Base-by-base conservation (phyloP, 2,797 vertebrate genomes). In the Enteromius radiatus region DNA sequence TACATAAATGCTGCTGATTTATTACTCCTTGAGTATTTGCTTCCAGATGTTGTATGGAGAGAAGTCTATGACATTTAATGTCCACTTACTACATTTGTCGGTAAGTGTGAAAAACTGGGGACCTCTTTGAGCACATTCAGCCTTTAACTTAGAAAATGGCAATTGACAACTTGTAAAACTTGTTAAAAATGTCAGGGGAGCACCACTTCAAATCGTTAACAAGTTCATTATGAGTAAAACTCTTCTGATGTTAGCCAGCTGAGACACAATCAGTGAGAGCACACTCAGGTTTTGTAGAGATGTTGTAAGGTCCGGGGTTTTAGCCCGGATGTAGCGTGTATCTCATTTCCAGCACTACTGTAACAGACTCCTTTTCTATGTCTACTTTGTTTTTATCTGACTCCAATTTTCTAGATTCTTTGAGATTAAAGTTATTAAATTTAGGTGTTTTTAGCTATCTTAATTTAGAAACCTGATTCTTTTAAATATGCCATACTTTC, bases 161-260 rank as follows among this genome's bases (percentile, higher is more conserved):
- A 84, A 80, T 74, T 59, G 76, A 64, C 59, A 84, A 15, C 82
- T 84, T 84, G 69, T 68, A 49, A 77, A 84, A 38, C 79, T 81
- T 81, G 59, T 77, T 21, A 78, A 84, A 45, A 78, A 78, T 70
- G 82, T 49, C 10, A 83, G 67, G 31, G 45, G 63, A 56, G 79
- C 67, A 23, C 41, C 76, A 64, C 31, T 79, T n/a, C 56, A 84
- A 70, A 78, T 82, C 19, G 56, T 81, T 6, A 73, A 64, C 10
- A 81, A 74, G 71, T 74, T 74, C 31, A 74, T 74, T n/a, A 54
- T 47, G 28, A 28, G 8, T 28, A 54, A 21, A 54, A 33, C 28
- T 74, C 41, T 74, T 74, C 71, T 17, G 15, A 2, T 31, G 47
- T 21, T 74, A 9, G 45, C 9, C 15, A 74, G 31, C 31, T 9